Percentiles rank a stretch among this genome's conserved stretches.
Conservation (phyloP, 2,888 invertebrate genomes). For the Gymnoscelis rufifasciata region DNA sequence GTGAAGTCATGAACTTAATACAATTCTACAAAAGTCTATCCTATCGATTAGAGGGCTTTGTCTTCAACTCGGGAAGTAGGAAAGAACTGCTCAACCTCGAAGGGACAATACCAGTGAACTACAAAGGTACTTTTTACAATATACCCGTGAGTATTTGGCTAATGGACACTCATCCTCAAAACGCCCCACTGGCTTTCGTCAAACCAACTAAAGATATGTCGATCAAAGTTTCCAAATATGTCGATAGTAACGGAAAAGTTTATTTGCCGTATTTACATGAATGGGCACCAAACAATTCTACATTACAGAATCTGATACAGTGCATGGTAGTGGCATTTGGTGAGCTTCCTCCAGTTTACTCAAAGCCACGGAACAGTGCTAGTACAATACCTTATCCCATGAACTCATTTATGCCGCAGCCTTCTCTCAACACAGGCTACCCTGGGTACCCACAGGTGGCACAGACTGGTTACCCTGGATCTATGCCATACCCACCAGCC, state of each 20-base stretch:
- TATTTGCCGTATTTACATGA: constrained; percentile 98
- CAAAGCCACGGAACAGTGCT: constrained; percentile 80
- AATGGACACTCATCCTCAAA: constrained; percentile 97
- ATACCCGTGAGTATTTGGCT: constrained; percentile 98
- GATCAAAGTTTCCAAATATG: constrained; percentile 95
- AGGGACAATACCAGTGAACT: constrained; percentile 95
- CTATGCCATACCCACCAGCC: constrained; percentile 64
- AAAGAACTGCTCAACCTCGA: constrained; percentile 90
- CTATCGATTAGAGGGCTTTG: constrained; percentile 77
- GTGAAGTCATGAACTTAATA: constrained; percentile 67
- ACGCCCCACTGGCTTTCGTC: constrained; percentile 96
- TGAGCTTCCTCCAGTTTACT: constrained; percentile 95
- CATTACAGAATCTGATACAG: constrained; percentile 92
- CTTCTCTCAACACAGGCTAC: constrained; percentile 50
- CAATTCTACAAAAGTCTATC: constrained; percentile 67
- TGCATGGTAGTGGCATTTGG: constrained; percentile 95
- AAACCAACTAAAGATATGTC: constrained; percentile 97
- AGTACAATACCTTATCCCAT: constrained; percentile 81
- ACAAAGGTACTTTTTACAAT: constrained; percentile 93
- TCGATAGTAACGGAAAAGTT: constrained; percentile 96
- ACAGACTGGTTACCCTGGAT: constrained; percentile 54
- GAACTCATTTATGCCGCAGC: constrained; percentile 64
- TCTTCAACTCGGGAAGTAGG: constrained; percentile 91
- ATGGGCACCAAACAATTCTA: constrained; percentile 91
- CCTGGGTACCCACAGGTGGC: constrained; percentile 52